Percentiles rank a stretch among this genome's conserved stretches.
These are phyloP conservation scores for Astreopora myriophthalma DNA, from an alignment of 64 coral and sea anemone genomes.

Conservation along the genomic window DNA sequence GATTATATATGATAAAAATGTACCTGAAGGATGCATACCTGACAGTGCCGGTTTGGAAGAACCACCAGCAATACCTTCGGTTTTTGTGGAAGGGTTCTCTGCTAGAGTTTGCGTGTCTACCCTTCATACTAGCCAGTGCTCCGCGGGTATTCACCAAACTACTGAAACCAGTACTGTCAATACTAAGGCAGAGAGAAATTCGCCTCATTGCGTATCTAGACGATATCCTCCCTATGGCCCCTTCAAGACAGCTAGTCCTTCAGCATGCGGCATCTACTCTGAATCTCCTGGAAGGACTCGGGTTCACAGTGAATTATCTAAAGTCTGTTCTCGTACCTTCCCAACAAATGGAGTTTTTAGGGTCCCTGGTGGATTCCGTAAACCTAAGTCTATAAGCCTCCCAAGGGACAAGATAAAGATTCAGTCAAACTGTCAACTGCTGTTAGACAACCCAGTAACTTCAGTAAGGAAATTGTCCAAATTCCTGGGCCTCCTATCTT, in stretches of 20 bases:
- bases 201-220: slow-evolving; percentile 12
- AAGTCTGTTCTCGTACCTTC: slow-evolving; percentile 42
- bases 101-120: slow-evolving; percentile 28
- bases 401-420: slow-evolving; percentile 34
- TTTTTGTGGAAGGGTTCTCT: slow-evolving; percentile 34
- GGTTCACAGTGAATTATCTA: slow-evolving; percentile 33
- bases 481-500: slow-evolving; percentile 4
- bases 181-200: not conserved
- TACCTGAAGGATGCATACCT: slow-evolving; percentile 69
- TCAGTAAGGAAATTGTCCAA: slow-evolving; percentile 14
- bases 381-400: slow-evolving; percentile 5
- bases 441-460: not conserved
- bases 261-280: not conserved
- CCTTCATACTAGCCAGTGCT: slow-evolving; percentile 2
- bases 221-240: not conserved
- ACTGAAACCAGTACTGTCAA: not conserved
- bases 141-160: slow-evolving; percentile 1
- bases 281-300: slow-evolving; percentile 18
- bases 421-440: slow-evolving; percentile 15
- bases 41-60: slow-evolving; percentile 34
- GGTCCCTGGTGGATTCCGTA: not conserved
- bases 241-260: not conserved
- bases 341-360: slow-evolving; percentile 37
- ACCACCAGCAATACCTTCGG: not conserved
- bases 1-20: slow-evolving; percentile 52